Evolutionary conservation across 1,140 invertebrate genomes (phyloP).

Genomic region (Drosophila sp.): DNA sequence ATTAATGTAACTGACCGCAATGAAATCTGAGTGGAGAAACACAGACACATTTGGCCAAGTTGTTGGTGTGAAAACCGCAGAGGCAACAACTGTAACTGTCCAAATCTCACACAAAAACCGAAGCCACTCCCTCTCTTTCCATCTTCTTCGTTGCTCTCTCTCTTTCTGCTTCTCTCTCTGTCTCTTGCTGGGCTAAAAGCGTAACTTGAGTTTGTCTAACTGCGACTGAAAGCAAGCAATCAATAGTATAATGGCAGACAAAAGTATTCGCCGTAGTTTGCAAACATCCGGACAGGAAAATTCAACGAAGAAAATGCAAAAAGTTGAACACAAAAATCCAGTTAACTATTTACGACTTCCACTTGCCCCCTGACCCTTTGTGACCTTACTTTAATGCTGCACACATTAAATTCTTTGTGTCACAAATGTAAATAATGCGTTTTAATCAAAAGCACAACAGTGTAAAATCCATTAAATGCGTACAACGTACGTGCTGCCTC

Average conservation of each 20-base stretch:
- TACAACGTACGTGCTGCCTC: conserved; percentile 58
- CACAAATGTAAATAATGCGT: conserved; percentile 78
- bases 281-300: conserved; percentile 7
- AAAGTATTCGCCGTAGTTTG: conserved; percentile 65
- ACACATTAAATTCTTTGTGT: conserved; percentile 51
- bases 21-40: conserved; percentile 45
- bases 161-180: not conserved
- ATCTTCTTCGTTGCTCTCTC: too few species aligned
- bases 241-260: conserved; percentile 78
- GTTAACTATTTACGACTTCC: not conserved
- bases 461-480: conserved; percentile 75
- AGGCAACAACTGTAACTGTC: conserved; percentile 34
- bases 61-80: conserved; percentile 55
- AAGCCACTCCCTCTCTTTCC: too few species aligned
- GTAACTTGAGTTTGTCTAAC: conserved; percentile 61
- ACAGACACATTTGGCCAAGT: conserved; percentile 21
- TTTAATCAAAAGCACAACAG: conserved; percentile 74
- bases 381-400: conserved; percentile 31
- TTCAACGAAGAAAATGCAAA: conserved; percentile 3
- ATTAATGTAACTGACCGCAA: conserved; percentile 40
- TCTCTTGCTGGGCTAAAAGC: not conserved
- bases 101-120: conserved; percentile 38
- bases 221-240: conserved; percentile 79
- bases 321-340: conserved; percentile 1
- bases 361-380: conserved; percentile 6